Percentiles rank a stretch among this genome's conserved stretches.
Conservation (phyloP, 2,888 invertebrate species). For the Drosophila flavopinicola region DNA sequence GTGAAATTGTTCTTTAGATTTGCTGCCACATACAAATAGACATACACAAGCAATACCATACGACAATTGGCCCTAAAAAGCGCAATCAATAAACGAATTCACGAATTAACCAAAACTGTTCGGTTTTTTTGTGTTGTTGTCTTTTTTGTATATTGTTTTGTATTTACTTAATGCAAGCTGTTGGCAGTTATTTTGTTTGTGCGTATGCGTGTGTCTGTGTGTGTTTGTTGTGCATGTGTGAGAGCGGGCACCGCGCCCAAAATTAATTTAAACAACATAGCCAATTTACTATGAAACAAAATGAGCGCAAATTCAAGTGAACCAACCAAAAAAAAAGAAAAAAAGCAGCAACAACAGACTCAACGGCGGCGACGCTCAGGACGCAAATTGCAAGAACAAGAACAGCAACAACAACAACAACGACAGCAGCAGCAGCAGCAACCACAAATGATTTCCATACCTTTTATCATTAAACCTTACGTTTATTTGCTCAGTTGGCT, state of each 20-base stretch:
- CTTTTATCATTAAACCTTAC: slow-evolving; percentile 31
- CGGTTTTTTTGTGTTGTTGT: slow-evolving; percentile 7
- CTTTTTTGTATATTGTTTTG: slow-evolving; percentile 8
- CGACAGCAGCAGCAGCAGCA: slow-evolving; percentile 5
- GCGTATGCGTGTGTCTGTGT: slow-evolving; percentile 13
- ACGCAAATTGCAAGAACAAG: slow-evolving; percentile 37
- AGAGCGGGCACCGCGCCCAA: slow-evolving; percentile 61
- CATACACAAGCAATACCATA: slow-evolving; percentile 20
- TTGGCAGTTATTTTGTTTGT: slow-evolving; percentile 12
- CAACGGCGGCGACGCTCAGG: slow-evolving; percentile 22
- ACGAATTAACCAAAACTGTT: slow-evolving; percentile 14
- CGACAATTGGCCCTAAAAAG: slow-evolving; percentile 31
- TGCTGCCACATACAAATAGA: slow-evolving; percentile 22
- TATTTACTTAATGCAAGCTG: slow-evolving; percentile 24
- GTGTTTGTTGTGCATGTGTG: slow-evolving; percentile 21
- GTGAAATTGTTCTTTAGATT: slow-evolving; percentile 30
- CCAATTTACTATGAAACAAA: slow-evolving; percentile 50
- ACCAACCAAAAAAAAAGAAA: no score
- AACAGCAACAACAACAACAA: slow-evolving; percentile 21
- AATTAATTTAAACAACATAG: slow-evolving; percentile 53
- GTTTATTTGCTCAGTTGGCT: slow-evolving; percentile 47
- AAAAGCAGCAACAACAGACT: slow-evolving; percentile 16
- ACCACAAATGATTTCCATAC: slow-evolving; percentile 15
- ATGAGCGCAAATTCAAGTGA: slow-evolving; percentile 51
- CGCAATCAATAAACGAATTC: slow-evolving; percentile 32